A percentile compares a stretch with the other conserved stretches of the same genome.
These are phyloP conservation scores for Nothobranchius kuhntae DNA, from an alignment of 2,113 vertebrate genomes.

Conservation along the genomic window DNA sequence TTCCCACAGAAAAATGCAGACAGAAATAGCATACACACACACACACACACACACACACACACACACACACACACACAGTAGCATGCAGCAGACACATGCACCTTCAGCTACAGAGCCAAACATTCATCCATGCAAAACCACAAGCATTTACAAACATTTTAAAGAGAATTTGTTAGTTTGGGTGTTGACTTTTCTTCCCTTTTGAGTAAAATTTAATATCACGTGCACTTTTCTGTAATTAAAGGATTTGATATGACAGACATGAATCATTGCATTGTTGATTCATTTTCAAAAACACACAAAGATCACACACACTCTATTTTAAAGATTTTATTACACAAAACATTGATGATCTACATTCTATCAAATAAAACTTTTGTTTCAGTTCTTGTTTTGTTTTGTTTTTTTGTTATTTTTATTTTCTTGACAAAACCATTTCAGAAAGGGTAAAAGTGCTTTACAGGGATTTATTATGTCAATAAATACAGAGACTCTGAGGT, in stretches of 20 bases:
- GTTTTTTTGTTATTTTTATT: constrained; percentile 74
- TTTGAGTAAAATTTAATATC: not conserved
- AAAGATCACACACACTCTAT: constrained; percentile 59
- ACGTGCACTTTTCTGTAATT: not conserved
- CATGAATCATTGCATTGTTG: not conserved
- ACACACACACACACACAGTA: too few species aligned
- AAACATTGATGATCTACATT: constrained; percentile 95
- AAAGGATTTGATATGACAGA: not conserved
- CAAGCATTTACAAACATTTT: not conserved
- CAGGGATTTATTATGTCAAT: constrained; percentile 93
- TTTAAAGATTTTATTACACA: constrained; percentile 92
- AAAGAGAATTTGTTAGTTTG: not conserved
- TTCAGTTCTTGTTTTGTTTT: constrained; percentile 59
- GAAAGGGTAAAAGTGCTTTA: constrained; percentile 94
- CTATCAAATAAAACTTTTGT: constrained; percentile 81
- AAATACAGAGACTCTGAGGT: constrained; percentile 91
- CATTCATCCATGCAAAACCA: too few species aligned
- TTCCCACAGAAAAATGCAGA: not conserved
- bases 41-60: too few species aligned
- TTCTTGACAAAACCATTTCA: constrained; percentile 89
- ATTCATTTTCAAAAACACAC: constrained; percentile 27
- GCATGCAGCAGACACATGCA: too few species aligned
- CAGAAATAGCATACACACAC: too few species aligned
- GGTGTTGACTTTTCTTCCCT: not conserved
- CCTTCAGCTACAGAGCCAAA: too few species aligned